Percentiles rank a stretch among this genome's conserved stretches.
Evolutionary conservation across 2,888 invertebrate genomes (phyloP).

Genomic region (Cryptocephalus primarius): DNA sequence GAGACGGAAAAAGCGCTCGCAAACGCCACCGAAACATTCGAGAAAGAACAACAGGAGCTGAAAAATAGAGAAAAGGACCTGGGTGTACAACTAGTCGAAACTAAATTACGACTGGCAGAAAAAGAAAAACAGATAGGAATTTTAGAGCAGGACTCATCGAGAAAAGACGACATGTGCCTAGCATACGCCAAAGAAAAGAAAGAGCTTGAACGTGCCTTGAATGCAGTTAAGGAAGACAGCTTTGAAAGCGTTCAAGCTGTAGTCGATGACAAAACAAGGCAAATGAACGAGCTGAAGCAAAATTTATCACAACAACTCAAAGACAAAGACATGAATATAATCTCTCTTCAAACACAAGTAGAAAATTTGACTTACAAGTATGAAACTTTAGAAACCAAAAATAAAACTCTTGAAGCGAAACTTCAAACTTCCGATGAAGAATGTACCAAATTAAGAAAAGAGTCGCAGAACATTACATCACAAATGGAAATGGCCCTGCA

Average conservation of each 20-base stretch:
- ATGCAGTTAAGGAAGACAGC: slow-evolving; percentile 35
- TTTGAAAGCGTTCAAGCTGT: slow-evolving; percentile 43
- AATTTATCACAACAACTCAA: slow-evolving; percentile 26
- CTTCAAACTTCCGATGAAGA: slow-evolving; percentile 7
- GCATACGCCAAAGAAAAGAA: slow-evolving; percentile 48
- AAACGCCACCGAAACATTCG: slow-evolving; percentile 35
- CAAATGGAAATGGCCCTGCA: slow-evolving; percentile 13
- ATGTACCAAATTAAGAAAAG: slow-evolving; percentile 8
- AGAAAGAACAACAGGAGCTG: slow-evolving; percentile 45
- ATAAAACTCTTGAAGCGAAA: slow-evolving; percentile 6
- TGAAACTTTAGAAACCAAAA: slow-evolving; percentile 6
- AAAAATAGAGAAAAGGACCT: slow-evolving; percentile 28
- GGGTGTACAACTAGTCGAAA: slow-evolving; percentile 45
- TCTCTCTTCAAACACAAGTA: slow-evolving; percentile 35
- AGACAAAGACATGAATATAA: slow-evolving; percentile 40
- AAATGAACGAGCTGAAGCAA: slow-evolving; percentile 39
- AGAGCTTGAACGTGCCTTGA: slow-evolving; percentile 40
- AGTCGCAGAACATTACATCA: slow-evolving; percentile 9
- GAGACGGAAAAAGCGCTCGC: slow-evolving; percentile 44
- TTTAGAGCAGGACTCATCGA: slow-evolving; percentile 45
- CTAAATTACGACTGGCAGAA: slow-evolving; percentile 44
- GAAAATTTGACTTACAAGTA: slow-evolving; percentile 3
- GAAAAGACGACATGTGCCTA: slow-evolving; percentile 47
- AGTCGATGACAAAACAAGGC: slow-evolving; percentile 44
- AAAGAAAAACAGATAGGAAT: slow-evolving; percentile 43